Conservation (phyloP, 2,797 vertebrate species). For the Setipinna tenuifilis region DNA sequence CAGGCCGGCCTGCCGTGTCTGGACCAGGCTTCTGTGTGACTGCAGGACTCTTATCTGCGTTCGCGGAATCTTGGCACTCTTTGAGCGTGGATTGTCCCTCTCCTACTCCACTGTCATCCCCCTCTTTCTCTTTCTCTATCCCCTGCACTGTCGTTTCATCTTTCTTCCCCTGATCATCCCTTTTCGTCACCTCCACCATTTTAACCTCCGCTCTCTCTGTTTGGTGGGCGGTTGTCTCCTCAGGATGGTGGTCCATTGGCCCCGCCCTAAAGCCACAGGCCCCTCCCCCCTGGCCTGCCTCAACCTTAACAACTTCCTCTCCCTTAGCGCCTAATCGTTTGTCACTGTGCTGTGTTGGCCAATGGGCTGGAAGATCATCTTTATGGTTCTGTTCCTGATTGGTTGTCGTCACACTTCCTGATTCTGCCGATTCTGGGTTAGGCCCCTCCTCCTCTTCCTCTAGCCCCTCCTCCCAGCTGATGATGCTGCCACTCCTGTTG, state of each 20-base stretch:
- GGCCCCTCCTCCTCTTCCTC: constrained; percentile 42
- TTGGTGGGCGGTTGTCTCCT: not conserved
- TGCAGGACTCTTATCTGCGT: not conserved
- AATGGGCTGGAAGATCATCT: not conserved
- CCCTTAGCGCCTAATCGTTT: not conserved
- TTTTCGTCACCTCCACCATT: not conserved
- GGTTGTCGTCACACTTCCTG: not conserved
- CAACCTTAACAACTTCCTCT: not conserved
- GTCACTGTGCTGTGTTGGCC: not conserved
- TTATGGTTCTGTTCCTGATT: not conserved
- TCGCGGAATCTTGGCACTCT: not conserved
- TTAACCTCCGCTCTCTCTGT: constrained; percentile 28
- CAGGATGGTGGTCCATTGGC: not conserved
- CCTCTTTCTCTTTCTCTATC: constrained; percentile 10
- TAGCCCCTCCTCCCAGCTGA: constrained; percentile 74
- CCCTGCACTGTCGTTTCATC: constrained; percentile 29
- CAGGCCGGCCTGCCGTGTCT: not conserved
- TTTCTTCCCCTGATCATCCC: constrained; percentile 14
- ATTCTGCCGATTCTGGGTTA: not conserved
- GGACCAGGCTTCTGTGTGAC: not conserved
- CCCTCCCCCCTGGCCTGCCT: not conserved
- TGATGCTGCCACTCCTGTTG: constrained; percentile 71
- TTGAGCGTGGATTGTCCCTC: not conserved
- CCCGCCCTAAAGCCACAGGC: not conserved
- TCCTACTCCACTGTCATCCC: not conserved